These are phyloP conservation scores for Alsophila aescularia DNA, from an alignment of 2,888 invertebrate species.

Conservation along the genomic window DNA sequence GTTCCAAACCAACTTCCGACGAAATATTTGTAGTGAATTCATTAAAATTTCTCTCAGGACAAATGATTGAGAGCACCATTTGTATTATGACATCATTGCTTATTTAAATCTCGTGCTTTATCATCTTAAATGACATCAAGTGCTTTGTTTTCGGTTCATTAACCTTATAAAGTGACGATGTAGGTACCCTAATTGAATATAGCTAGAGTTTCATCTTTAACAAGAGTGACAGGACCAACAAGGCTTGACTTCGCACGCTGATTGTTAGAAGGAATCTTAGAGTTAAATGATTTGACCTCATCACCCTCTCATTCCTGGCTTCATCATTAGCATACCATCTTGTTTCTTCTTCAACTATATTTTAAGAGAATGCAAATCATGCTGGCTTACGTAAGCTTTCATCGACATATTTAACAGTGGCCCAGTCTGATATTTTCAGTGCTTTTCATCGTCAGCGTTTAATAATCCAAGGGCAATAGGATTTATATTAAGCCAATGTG, in stretches of 20 bases:
- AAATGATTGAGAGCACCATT: constrained; percentile 50
- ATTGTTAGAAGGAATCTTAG: constrained; percentile 73
- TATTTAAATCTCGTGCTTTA: constrained; percentile 36
- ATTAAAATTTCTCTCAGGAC: constrained; percentile 58
- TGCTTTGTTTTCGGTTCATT: constrained; percentile 42
- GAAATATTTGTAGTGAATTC: constrained; percentile 60
- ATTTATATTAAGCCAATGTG: constrained; percentile 36
- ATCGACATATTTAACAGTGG: constrained; percentile 43
- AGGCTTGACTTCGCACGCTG: constrained; percentile 77
- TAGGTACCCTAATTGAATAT: constrained; percentile 67
- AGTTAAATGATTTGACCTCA: constrained; percentile 76
- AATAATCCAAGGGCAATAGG: constrained; percentile 40
- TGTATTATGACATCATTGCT: constrained; percentile 50
- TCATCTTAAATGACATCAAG: constrained; percentile 38
- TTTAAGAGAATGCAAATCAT: constrained; percentile 54
- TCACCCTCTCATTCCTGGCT: constrained; percentile 50
- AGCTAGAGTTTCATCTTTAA: constrained; percentile 72
- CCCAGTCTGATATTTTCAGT: constrained; percentile 28
- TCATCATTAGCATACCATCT: constrained; percentile 41
- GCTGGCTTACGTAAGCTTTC: constrained; percentile 47
- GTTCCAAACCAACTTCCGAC: constrained; percentile 44
- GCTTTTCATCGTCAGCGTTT: constrained; percentile 36
- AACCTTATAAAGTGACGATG: constrained; percentile 58
- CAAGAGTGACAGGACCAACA: constrained; percentile 67
- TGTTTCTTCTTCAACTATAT: constrained; percentile 40